Base-by-base conservation (phyloP, 1,140 invertebrate species). In the Ips typographus region DNA sequence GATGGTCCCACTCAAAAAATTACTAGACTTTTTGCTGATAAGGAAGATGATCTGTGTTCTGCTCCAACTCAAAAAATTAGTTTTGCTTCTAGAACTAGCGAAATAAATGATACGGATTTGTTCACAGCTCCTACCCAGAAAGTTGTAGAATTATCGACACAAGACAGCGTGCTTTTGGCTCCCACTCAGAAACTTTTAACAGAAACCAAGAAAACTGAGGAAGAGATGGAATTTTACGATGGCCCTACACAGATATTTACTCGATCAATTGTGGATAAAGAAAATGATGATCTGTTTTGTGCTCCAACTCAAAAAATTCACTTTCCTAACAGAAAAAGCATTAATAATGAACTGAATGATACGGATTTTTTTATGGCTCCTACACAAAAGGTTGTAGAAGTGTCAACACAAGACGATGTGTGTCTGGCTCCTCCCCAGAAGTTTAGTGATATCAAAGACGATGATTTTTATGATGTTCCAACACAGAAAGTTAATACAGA, bases 281-380 rank as follows among this genome's bases (percentile, higher is more conserved):
- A 57, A n/a, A 43, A 67, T 42, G 62, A 65, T 40, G 71, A 74
- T 52, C 36, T 73, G n/a, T 73, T 71, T 56, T 4, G 55, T 22
- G 40, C 40, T n/a, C 40, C 71, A 40, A 75, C 74, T 53, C 72
- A 75, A 63, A 64, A 60, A 70, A 60, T 74, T 2, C 44, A 3
- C 1, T 49, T 1, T 49, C 22, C 22, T 8, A 49, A 49, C 44
- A 49, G 44, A 22, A 49, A 49, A 2, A 3, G 7, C 3, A 3
- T 3, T 49, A 3, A 3, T 49, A 49, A 49, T 49, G 44, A 49
- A 49, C 6, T 3, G 44, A 22, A 3, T 49, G 44, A 49, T 49
- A 49, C 22, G n/a, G 42, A 60, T 58, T 53, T 68, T 44, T 58
- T 61, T 53, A 38, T 44, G 37, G 51, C 47, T 49, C n/a, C 59